Percentiles rank a stretch among this genome's conserved stretches.
Evolutionary conservation across 2,888 invertebrate species (phyloP).

Genomic region (Steinernema scapterisci): DNA sequence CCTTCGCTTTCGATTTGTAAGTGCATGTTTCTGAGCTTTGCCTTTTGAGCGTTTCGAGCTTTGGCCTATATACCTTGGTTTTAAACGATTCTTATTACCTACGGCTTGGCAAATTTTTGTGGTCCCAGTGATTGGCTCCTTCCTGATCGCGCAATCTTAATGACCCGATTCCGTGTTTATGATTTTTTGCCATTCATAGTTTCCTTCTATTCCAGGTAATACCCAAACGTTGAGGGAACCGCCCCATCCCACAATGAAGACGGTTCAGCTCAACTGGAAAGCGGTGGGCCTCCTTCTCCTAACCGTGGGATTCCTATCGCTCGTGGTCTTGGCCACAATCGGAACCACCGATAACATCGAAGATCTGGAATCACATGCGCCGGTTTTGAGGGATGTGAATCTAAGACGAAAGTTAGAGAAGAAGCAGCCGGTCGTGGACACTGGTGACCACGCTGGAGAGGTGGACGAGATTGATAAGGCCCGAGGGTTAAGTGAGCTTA

Average conservation of each 20-base stretch:
- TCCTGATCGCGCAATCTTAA: too few species aligned
- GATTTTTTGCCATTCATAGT: neutral
- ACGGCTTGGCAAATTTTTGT: too few species aligned
- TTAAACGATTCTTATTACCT: too few species aligned
- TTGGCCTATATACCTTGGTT: too few species aligned
- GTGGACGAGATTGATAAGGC: slow-evolving; percentile 24
- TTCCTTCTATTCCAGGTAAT: slow-evolving; percentile 34
- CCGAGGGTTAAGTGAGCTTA: neutral
- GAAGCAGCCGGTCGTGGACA: slow-evolving; percentile 12
- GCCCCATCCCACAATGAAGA: slow-evolving; percentile 32
- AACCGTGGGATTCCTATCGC: slow-evolving; percentile 20
- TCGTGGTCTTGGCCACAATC: neutral
- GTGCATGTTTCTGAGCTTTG: too few species aligned
- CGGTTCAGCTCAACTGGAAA: slow-evolving; percentile 35
- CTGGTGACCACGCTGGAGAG: slow-evolving; percentile 18
- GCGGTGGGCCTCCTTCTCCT: slow-evolving; percentile 30
- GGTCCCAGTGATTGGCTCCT: too few species aligned
- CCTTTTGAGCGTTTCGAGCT: too few species aligned
- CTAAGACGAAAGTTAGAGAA: neutral
- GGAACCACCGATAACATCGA: neutral
- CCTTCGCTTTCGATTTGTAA: too few species aligned
- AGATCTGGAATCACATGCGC: neutral
- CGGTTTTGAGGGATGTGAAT: neutral
- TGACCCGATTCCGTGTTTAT: neutral
- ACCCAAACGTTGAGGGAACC: slow-evolving; percentile 32